These are phyloP conservation scores for Sebastes schlegelii DNA, from an alignment of 2,113 vertebrate genomes.

Conservation along the genomic window DNA sequence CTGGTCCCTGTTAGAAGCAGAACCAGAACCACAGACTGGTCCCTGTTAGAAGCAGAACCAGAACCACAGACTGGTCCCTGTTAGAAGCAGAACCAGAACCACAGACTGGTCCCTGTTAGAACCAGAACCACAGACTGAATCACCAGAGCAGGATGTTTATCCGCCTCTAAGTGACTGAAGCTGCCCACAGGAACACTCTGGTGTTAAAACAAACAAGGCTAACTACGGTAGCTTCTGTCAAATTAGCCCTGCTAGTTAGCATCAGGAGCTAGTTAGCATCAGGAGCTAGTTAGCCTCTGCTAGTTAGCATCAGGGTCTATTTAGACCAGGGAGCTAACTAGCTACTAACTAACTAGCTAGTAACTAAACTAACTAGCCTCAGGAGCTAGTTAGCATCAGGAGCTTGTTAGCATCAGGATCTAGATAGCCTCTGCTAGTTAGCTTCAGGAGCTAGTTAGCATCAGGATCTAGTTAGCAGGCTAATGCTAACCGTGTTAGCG, in stretches of 20 bases:
- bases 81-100: too few relatives aligned
- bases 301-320: too few relatives aligned
- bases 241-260: constrained; percentile 42
- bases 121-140: background rate
- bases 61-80: too few relatives aligned
- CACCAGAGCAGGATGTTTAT: too few relatives aligned
- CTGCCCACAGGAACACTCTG: background rate
- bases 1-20: too few relatives aligned
- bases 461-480: constrained; percentile 36
- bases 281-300: constrained; percentile 29
- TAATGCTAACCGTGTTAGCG: constrained; percentile 14
- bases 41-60: background rate
- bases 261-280: constrained; percentile 33
- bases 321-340: too few relatives aligned
- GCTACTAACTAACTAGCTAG: too few relatives aligned
- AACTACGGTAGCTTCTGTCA: background rate
- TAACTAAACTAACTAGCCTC: constrained; percentile 32
- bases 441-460: constrained; percentile 30
- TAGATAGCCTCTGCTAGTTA: background rate
- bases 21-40: background rate
- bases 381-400: constrained; percentile 27
- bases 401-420: constrained; percentile 39
- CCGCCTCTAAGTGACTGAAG: background rate
- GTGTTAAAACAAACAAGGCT: background rate
- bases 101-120: background rate